phyloP scores from a whole-genome alignment of 2,113 vertebrate species.

The Apeltes quadracus region DNA sequence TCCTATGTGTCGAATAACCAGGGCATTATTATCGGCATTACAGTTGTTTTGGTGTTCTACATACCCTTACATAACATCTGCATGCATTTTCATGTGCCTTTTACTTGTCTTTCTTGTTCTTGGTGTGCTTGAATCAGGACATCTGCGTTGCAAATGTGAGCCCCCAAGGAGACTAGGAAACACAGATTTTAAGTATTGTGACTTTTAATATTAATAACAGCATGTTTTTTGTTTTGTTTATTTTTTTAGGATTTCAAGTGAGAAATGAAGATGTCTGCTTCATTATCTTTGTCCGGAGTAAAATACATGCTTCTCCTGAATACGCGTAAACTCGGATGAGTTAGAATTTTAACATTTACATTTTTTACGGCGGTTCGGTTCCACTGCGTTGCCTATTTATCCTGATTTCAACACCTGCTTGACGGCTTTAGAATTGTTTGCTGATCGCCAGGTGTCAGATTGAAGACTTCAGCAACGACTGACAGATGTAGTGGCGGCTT shows the following conservation, averaged over 20 bases:
- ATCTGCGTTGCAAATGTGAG: constrained; percentile 73
- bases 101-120: constrained; percentile 29
- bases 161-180: constrained; percentile 5
- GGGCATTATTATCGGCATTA: background rate
- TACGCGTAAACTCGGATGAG: background rate
- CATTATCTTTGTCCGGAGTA: background rate
- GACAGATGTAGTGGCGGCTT: constrained; percentile 22
- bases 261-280: background rate
- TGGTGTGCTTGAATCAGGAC: constrained; percentile 44
- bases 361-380: too few relatives aligned
- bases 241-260: too few relatives aligned
- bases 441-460: constrained; percentile 58
- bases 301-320: background rate
- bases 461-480: constrained; percentile 34
- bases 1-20: constrained; percentile 5
- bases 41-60: constrained; percentile 18
- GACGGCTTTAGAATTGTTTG: constrained; percentile 63
- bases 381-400: background rate
- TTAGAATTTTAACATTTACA: constrained; percentile 9
- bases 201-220: constrained; percentile 35
- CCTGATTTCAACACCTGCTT: constrained; percentile 35
- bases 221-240: constrained; percentile 12
- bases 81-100: constrained; percentile 17
- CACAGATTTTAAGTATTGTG: constrained; percentile 21
- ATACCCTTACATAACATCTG: background rate